Conservation (phyloP, 2,113 vertebrate genomes). For the Notothenia coriiceps region DNA sequence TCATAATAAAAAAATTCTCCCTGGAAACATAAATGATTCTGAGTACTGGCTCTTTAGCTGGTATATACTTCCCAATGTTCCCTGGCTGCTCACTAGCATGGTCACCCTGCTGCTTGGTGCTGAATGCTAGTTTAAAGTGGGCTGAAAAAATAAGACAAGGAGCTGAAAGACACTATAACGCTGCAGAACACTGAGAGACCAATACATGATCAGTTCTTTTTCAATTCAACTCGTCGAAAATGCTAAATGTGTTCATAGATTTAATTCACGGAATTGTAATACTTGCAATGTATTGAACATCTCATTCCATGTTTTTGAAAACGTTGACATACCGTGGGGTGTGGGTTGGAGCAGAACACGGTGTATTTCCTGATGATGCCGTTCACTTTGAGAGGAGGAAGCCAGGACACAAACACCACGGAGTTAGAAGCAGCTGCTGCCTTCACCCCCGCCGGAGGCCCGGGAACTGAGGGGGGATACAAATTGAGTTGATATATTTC, state of each 20-base stretch:
- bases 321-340: conserved; percentile 88
- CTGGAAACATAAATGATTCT: too few relatives aligned
- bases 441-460: conserved; percentile 94
- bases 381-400: conserved; percentile 93
- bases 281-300: background rate
- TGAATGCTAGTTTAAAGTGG: background rate
- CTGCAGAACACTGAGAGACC: background rate
- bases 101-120: background rate
- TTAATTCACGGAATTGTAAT: background rate
- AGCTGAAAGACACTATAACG: background rate
- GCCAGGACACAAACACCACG: conserved; percentile 95
- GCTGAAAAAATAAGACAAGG: background rate
- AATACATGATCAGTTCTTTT: background rate
- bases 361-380: conserved; percentile 97
- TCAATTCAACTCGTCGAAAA: background rate
- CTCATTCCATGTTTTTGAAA: background rate
- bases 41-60: too few relatives aligned
- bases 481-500: conserved; percentile 13
- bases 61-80: background rate
- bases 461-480: conserved; percentile 87
- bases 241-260: background rate
- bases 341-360: conserved; percentile 95
- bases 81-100: background rate
- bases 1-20: too few relatives aligned
- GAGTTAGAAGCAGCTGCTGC: conserved; percentile 92